Evolutionary conservation across 2,797 vertebrate genomes (phyloP).

Genomic region (Podarcis siculus): DNA sequence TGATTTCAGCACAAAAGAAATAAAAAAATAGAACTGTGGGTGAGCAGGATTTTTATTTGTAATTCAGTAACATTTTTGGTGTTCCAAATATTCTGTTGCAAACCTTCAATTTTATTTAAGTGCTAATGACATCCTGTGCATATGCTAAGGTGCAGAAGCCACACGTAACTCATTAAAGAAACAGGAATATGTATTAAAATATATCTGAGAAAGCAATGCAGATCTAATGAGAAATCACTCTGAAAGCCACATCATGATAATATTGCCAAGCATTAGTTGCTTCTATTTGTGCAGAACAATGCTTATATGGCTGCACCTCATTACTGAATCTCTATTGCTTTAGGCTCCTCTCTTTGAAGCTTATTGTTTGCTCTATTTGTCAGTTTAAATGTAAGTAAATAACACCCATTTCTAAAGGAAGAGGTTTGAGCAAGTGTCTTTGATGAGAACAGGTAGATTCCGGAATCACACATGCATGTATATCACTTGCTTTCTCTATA

Average conservation of each 20-base stretch:
- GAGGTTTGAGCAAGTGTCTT: background rate
- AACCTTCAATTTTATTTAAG: constrained; percentile 41
- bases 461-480: background rate
- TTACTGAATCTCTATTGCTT: background rate
- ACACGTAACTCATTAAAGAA: background rate
- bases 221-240: background rate
- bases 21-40: background rate
- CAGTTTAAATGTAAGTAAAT: background rate
- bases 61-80: constrained; percentile 20
- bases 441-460: background rate
- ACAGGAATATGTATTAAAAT: background rate
- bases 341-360: background rate
- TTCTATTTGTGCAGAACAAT: background rate
- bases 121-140: constrained; percentile 29
- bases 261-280: background rate
- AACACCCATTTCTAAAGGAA: background rate
- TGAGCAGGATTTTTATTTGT: constrained; percentile 45
- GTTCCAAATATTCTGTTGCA: constrained; percentile 25
- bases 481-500: background rate
- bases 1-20: background rate
- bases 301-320: background rate
- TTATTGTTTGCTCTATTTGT: background rate
- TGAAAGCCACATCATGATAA: background rate
- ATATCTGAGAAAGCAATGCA: background rate
- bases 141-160: background rate